These are phyloP conservation scores for Liposcelis brunnea DNA, from an alignment of 2,888 invertebrate genomes.

Conservation along the genomic window DNA sequence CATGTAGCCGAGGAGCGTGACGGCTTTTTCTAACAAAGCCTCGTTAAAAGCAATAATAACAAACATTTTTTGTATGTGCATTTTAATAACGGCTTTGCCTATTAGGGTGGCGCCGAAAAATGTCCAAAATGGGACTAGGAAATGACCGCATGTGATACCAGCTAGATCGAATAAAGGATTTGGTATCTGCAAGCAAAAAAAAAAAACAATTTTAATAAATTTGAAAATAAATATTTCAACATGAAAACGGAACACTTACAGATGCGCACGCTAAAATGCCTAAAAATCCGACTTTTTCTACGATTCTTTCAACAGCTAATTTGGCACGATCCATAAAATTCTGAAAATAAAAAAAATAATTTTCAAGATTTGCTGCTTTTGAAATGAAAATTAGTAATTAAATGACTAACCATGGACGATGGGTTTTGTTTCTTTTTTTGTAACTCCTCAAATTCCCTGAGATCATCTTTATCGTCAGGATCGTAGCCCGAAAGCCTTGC, in stretches of 20 bases:
- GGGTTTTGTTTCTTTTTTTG: conserved; percentile 38
- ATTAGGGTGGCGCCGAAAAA: conserved; percentile 98
- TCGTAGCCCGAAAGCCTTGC: conserved; percentile 47
- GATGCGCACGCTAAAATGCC: conserved; percentile 94
- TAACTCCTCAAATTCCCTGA: conserved; percentile 55
- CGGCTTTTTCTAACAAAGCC: conserved; percentile 64
- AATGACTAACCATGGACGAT: conserved; percentile 16
- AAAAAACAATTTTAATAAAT: conserved; percentile 9
- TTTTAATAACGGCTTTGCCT: conserved; percentile 93
- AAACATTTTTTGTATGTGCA: conserved; percentile 94
- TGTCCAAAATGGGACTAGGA: conserved; percentile 98
- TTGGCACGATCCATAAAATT: conserved; percentile 61
- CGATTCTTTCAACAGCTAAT: conserved; percentile 69
- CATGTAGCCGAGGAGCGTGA: conserved; percentile 30
- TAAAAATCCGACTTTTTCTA: conserved; percentile 86
- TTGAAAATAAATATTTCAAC: background rate
- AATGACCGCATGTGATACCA: conserved; percentile 97
- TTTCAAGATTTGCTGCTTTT: background rate
- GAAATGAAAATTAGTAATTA: background rate
- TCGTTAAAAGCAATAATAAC: conserved; percentile 96
- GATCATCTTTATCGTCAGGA: conserved; percentile 46
- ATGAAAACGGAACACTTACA: conserved; percentile 34
- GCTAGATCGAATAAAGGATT: conserved; percentile 98
- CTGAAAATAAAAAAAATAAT: conserved; percentile 20
- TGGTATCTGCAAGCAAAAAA: conserved; percentile 50